These are phyloP conservation scores for Caiman crocodilus DNA, from an alignment of 2,797 vertebrate genomes.

Conservation along the genomic window DNA sequence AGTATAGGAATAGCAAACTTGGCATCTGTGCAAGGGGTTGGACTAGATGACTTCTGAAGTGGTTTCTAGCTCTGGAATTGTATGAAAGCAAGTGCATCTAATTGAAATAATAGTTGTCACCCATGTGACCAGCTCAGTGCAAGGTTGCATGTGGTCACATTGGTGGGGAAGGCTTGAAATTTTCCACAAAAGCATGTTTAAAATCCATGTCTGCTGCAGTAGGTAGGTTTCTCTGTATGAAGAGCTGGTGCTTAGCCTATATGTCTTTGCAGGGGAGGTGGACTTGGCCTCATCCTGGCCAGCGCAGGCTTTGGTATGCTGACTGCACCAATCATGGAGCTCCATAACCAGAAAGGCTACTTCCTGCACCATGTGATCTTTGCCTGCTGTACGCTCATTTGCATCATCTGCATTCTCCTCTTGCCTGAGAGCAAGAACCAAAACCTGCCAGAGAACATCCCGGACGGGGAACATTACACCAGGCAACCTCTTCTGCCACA, in stretches of 20 bases:
- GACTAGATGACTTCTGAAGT: too few relatives aligned
- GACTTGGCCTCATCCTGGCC: conserved; percentile 93
- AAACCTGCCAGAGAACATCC: conserved; percentile 92
- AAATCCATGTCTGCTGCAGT: background rate
- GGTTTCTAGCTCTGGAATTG: too few relatives aligned
- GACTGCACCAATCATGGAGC: conserved; percentile 97
- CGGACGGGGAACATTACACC: conserved; percentile 91
- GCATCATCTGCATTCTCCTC: conserved; percentile 98
- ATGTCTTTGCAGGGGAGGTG: conserved; percentile 86
- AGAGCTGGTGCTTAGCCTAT: background rate
- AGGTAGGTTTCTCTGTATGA: background rate
- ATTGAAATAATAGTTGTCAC: too few relatives aligned
- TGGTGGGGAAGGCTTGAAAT: background rate
- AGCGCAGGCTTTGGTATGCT: conserved; percentile 96
- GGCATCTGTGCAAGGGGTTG: too few relatives aligned
- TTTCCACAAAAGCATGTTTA: background rate
- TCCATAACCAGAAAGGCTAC: conserved; percentile 99
- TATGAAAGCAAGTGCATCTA: too few relatives aligned
- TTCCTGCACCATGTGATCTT: conserved; percentile 98
- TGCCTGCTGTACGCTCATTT: conserved; percentile 98
- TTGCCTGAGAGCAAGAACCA: conserved; percentile 93
- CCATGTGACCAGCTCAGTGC: too few relatives aligned
- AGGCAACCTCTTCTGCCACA: conserved; percentile 90
- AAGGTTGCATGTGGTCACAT: too few relatives aligned
- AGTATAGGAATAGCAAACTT: too few relatives aligned